Base-by-base conservation (phyloP, 2,888 invertebrate genomes). In the Melinaea menophilus region DNA sequence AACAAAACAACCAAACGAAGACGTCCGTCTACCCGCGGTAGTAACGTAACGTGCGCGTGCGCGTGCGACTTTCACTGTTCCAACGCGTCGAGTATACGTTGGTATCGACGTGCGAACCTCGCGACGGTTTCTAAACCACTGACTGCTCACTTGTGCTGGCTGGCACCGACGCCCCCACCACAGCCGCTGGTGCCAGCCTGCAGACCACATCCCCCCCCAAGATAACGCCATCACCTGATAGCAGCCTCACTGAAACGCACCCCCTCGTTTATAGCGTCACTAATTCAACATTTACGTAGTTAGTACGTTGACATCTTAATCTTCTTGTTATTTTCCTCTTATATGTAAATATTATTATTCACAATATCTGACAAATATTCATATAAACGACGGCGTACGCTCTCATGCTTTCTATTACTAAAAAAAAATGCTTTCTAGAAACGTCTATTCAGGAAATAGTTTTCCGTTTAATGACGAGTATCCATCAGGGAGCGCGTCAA, bases 1-100 rank as follows among this genome's bases (percentile, higher is more conserved):
- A 88, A 88, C 85, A 86, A 81, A 85, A 85, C 82, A 88, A 87
- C 87, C 88, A 88, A 86, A 88, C 85, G 88, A 87, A 87, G 86
- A 87, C 79, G 82, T 80, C 78, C 83, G 76, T 79, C 78, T 82
- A 85, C 87, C 22, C 22, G 84, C 85, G 85, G 84, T 82, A 83
- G 85, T 83, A 81, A 81, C 85, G 80, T 78, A 84, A 84, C 82
- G 85, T 84, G 82, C 86, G 87, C 82, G 85, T 84, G 82, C 86
- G 87, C 84, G 82, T 67, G 69, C 72, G 87, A 88, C 90, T 90
- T 89, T 89, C 89, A 89, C 88, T 80, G 75, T 66, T 41, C 11
- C 41, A 41, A 66, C 71, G 71, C 71, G 61, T 76, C 41, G 79
- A 78, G 82, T 81, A 79, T 76, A 81, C 80, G 78, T 82, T 22